Base-by-base conservation (phyloP, 2,888 invertebrate species). In the Tyria jacobaeae region DNA sequence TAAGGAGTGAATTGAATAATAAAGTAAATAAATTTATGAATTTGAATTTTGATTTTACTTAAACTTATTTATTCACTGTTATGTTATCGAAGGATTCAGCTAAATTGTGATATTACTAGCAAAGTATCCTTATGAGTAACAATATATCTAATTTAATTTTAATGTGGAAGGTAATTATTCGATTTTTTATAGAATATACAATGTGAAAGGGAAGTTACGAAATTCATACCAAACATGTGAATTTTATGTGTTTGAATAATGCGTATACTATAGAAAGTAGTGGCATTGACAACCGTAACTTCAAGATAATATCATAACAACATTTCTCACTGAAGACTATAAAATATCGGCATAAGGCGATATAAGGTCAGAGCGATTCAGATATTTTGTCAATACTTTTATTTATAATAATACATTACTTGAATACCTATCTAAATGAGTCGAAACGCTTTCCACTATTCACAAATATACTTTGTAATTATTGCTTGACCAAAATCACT, bases 401-500 rank as follows among this genome's bases (percentile, higher is more conserved):
- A 44, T 44, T 31, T 55, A 44, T 44, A 48, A 31, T 48, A 37
- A 47, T 44, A 44, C 44, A 21, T 54, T 60, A 54, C n/a, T 39
- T 41, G 24, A 37, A 41, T 41, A 60, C 17, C 35, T 55, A 60
- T 34, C 24, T 55, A 41, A 57, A n/a, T 53, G 48, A 62, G 57
- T 62, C 14, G 27, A 48, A 41, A 39, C n/a, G 12, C 34, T 62
- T 47, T 34, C 27, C 27, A 41, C 37, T 56, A 56, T 62, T 25
- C 50, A 53, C 39, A 37, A 49, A 47, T 44, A 50, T 31, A 49
- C 24, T 48, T 31, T 55, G 21, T 50, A 61, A 31, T 35, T 57
- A 62, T 62, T 62, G 53, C 48, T 53, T 62, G 34, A 62, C 53
- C 25, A 34, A 53, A 52, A 57, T 62, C 57, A 41, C 59, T 37